A percentile compares a stretch with the other conserved stretches of the same genome.
phyloP scores from a whole-genome alignment of 92 coral and sea anemone genomes.

The Palythoa heliodiscus region DNA sequence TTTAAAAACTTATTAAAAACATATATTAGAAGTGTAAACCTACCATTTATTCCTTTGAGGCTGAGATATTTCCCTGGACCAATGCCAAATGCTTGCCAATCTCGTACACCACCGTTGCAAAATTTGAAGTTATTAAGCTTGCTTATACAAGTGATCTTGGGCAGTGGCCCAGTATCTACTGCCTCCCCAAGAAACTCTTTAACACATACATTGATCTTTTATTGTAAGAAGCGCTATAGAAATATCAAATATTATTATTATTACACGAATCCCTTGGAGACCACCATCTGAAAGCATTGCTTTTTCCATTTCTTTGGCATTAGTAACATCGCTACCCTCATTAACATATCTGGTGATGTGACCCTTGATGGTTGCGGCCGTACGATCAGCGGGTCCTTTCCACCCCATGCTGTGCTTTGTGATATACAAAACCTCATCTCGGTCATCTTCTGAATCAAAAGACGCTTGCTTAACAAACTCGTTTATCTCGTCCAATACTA shows the following conservation, averaged over 20 bases:
- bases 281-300: constrained; percentile 58
- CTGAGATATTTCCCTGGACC: constrained; percentile 47
- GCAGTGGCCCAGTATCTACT: not conserved
- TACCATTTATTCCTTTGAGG: constrained; percentile 1
- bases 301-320: constrained; percentile 33
- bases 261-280: constrained; percentile 45
- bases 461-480: constrained; percentile 13
- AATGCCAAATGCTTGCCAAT: constrained; percentile 53
- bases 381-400: constrained; percentile 15
- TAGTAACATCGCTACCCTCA: not conserved
- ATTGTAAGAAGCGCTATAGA: no score
- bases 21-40: not conserved
- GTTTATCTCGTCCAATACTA: constrained; percentile 38
- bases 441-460: constrained; percentile 47
- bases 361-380: constrained; percentile 42
- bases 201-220: no score
- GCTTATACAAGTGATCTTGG: constrained; percentile 51
- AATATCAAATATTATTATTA: no score
- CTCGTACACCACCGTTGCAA: constrained; percentile 18
- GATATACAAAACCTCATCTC: constrained; percentile 45
- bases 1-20: not conserved
- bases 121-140: constrained; percentile 56
- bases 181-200: constrained; percentile 25
- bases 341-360: not conserved
- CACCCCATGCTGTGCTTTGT: constrained; percentile 29